Evolutionary conservation across 2,113 vertebrate species (phyloP).

Genomic region (Vanacampus margaritifer): DNA sequence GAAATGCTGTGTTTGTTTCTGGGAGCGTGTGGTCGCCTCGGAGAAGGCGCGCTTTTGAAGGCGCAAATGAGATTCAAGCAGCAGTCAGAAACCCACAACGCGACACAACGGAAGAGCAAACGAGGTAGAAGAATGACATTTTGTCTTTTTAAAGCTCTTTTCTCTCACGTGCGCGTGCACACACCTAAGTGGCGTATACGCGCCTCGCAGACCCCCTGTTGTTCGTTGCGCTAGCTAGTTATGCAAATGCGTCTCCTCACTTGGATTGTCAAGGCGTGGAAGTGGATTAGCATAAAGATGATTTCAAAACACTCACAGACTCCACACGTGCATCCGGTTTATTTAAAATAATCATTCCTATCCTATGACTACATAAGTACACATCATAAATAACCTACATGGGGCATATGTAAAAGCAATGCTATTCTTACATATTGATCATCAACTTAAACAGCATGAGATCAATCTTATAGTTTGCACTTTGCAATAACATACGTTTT

Average conservation of each 20-base stretch:
- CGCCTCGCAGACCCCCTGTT: conserved; percentile 47
- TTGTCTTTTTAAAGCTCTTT: conserved; percentile 40
- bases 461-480: conserved; percentile 26
- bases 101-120: conserved; percentile 38
- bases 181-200: conserved; percentile 27
- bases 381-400: conserved; percentile 30
- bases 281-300: conserved; percentile 68
- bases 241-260: conserved; percentile 62
- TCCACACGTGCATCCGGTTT: conserved; percentile 25
- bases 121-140: conserved; percentile 33
- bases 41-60: conserved; percentile 42
- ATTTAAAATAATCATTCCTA: conserved; percentile 58
- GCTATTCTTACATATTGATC: conserved; percentile 26
- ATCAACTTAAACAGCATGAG: conserved; percentile 27
- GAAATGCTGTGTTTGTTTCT: conserved; percentile 14
- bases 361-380: conserved; percentile 32
- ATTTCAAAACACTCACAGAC: conserved; percentile 52
- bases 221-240: conserved; percentile 58
- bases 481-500: conserved; percentile 18
- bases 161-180: conserved; percentile 4
- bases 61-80: conserved; percentile 58
- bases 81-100: conserved; percentile 28
- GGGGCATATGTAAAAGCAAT: conserved; percentile 26
- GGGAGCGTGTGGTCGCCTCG: conserved; percentile 10
- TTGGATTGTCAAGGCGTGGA: conserved; percentile 63